Percentiles rank a stretch among this genome's conserved stretches.
phyloP scores from a whole-genome alignment of 2,797 vertebrate genomes.

The Macropodus opercularis region DNA sequence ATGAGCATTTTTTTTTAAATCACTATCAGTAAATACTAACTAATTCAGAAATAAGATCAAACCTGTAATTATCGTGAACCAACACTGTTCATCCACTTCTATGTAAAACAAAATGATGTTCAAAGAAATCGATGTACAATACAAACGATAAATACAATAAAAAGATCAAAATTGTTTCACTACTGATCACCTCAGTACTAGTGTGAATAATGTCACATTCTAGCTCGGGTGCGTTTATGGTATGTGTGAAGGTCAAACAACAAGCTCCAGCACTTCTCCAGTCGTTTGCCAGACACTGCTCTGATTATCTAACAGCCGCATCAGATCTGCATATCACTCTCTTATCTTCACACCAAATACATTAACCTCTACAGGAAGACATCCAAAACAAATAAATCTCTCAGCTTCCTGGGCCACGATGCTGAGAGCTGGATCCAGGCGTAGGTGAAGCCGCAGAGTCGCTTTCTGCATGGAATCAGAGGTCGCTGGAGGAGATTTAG shows the following conservation, averaged over 20 bases:
- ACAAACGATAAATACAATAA: too few relatives aligned
- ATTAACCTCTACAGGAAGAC: conserved; percentile 44
- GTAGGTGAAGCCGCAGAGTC: conserved; percentile 28
- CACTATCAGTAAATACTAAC: too few relatives aligned
- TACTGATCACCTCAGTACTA: not conserved
- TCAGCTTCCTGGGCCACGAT: conserved; percentile 27
- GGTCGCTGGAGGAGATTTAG: conserved; percentile 47
- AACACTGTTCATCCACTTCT: too few relatives aligned
- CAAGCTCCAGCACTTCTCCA: conserved; percentile 14
- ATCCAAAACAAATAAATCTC: conserved; percentile 57
- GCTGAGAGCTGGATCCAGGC: conserved; percentile 37
- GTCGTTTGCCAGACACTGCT: conserved; percentile 7
- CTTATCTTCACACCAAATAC: conserved; percentile 14
- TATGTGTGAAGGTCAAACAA: conserved; percentile 14
- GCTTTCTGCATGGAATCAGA: conserved; percentile 18
- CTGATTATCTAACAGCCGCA: conserved; percentile 13
- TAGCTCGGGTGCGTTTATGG: not conserved
- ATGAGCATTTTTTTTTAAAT: too few relatives aligned
- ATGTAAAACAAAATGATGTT: too few relatives aligned
- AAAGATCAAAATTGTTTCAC: too few relatives aligned
- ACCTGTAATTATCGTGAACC: too few relatives aligned
- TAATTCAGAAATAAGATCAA: too few relatives aligned
- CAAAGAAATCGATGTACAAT: too few relatives aligned
- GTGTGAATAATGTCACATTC: not conserved
- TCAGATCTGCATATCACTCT: conserved; percentile 35